phyloP scores from a whole-genome alignment of 2,888 invertebrate genomes.

The Pollenia angustigena region DNA sequence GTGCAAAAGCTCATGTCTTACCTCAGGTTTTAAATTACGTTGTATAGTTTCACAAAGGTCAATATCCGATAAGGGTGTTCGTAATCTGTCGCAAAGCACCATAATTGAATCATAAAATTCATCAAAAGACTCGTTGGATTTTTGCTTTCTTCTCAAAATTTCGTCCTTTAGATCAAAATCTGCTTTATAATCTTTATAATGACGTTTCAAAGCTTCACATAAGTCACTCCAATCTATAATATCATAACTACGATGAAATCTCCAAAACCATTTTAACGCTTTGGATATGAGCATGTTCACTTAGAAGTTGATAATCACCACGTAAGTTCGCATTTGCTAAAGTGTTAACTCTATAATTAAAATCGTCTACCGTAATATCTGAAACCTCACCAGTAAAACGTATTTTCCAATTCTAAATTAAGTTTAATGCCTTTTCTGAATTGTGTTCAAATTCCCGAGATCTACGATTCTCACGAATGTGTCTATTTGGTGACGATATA shows the following conservation, averaged over 20 bases:
- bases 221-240: neutral
- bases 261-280: conserved; percentile 15
- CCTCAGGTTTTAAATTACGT: neutral
- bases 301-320: neutral
- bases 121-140: neutral
- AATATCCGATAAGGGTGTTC: neutral
- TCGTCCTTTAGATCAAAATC: conserved; percentile 23
- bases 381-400: neutral
- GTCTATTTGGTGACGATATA: neutral
- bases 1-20: conserved; percentile 11
- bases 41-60: neutral
- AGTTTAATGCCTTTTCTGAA: neutral
- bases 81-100: neutral
- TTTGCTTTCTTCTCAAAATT: conserved; percentile 12
- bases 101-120: conserved; percentile 4
- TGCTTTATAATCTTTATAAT: conserved; percentile 2
- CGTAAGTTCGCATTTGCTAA: neutral
- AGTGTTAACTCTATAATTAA: neutral
- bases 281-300: conserved; percentile 4
- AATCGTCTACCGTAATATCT: neutral
- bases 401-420: neutral
- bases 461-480: neutral
- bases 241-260: conserved; percentile 5
- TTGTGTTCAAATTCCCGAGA: neutral
- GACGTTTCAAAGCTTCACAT: neutral